Evolutionary conservation across 2,797 vertebrate species (phyloP).

Genomic region (Scleropages formosus): DNA sequence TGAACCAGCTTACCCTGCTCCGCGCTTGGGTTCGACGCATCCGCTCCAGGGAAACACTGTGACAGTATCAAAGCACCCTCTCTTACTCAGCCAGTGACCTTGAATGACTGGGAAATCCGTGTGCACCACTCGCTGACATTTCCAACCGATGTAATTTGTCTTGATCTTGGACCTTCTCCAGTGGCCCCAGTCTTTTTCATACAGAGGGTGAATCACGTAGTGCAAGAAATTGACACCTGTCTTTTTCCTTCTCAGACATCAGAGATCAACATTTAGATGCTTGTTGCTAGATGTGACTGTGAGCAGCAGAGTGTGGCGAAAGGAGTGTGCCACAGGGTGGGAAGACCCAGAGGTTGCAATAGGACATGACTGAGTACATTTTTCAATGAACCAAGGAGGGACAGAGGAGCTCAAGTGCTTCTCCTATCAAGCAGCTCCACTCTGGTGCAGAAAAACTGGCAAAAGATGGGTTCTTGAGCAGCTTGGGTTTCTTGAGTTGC

Average conservation of each 20-base stretch:
- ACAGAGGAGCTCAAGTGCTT: background rate
- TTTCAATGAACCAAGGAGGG: background rate
- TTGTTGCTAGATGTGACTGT: background rate
- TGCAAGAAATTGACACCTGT: background rate
- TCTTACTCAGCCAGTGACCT: constrained; percentile 18
- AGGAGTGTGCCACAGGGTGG: background rate
- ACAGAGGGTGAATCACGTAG: too few relatives aligned
- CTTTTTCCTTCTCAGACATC: background rate
- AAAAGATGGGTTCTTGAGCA: background rate
- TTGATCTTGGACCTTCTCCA: constrained; percentile 5
- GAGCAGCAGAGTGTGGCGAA: background rate
- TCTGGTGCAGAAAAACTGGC: background rate
- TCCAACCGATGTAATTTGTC: background rate
- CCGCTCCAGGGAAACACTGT: too few relatives aligned
- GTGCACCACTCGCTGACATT: background rate
- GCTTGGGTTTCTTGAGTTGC: background rate
- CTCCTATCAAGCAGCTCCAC: background rate
- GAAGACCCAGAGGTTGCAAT: constrained; percentile 1
- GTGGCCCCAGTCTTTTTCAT: background rate
- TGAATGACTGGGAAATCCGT: constrained; percentile 8
- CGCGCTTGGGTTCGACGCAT: too few relatives aligned
- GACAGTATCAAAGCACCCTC: constrained; percentile 16
- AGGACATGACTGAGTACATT: constrained; percentile 1
- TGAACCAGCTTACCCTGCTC: too few relatives aligned
- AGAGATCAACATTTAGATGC: background rate